These are phyloP conservation scores for Orbicella faveolata DNA, from an alignment of 64 coral and sea anemone species.

Conservation along the genomic window DNA sequence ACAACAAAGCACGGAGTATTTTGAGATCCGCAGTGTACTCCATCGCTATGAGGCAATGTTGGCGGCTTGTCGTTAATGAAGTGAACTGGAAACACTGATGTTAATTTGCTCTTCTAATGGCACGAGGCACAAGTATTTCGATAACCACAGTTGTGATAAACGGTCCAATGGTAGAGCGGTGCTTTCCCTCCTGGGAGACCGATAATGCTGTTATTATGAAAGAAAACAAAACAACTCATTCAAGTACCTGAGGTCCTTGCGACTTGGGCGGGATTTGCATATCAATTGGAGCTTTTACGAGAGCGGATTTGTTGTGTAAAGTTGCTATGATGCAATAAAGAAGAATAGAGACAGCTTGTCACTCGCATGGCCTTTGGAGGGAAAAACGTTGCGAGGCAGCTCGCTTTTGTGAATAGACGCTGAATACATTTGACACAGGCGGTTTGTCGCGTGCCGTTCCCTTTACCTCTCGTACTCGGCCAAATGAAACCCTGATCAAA, in stretches of 20 bases:
- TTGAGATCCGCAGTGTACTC: background rate
- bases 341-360: constrained; percentile 7
- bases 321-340: background rate
- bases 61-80: background rate
- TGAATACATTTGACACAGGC: background rate
- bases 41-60: background rate
- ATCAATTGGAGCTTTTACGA: constrained; percentile 1
- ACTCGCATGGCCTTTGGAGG: background rate
- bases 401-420: background rate
- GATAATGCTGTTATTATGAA: constrained; percentile 35
- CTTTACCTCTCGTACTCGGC: background rate
- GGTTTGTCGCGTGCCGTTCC: background rate
- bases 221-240: constrained; percentile 43
- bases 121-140: constrained; percentile 26
- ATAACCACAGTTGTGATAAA: constrained; percentile 26
- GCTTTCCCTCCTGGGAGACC: background rate
- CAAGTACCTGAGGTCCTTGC: constrained; percentile 31
- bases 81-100: background rate
- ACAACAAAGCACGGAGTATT: background rate
- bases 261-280: constrained; percentile 33
- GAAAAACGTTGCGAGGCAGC: background rate
- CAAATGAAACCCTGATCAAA: background rate
- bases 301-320: constrained; percentile 33
- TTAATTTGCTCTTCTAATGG: constrained; percentile 17
- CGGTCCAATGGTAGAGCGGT: constrained; percentile 18